A percentile compares a stretch with the other conserved stretches of the same genome.
Evolutionary conservation across 2,888 invertebrate species (phyloP).

Genomic region (Drosophila histrio): DNA sequence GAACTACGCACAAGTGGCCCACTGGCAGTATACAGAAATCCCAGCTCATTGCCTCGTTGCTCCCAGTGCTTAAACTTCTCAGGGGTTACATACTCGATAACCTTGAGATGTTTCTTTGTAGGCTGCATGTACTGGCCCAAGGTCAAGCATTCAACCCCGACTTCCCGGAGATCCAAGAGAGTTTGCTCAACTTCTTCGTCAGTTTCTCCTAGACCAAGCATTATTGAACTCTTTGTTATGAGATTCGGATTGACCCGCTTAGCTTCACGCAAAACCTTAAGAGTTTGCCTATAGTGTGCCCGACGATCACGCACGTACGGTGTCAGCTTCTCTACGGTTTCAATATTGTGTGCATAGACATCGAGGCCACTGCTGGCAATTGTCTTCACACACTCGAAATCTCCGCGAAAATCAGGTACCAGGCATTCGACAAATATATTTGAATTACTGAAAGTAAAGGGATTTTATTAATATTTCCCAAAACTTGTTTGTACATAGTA

Average conservation of each 20-base stretch:
- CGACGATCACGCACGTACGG: constrained; percentile 96
- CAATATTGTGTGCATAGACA: constrained; percentile 99
- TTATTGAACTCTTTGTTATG: constrained; percentile 98
- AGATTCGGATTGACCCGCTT: constrained; percentile 92
- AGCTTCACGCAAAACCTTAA: constrained; percentile 91
- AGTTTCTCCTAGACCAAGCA: constrained; percentile 97
- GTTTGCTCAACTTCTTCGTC: constrained; percentile 94
- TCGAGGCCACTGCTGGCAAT: constrained; percentile 94
- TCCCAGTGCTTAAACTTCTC: constrained; percentile 96
- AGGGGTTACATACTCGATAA: constrained; percentile 98
- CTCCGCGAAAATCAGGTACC: constrained; percentile 97
- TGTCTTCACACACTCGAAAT: constrained; percentile 88
- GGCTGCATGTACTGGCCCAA: constrained; percentile 99
- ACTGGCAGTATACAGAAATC: constrained; percentile 98
- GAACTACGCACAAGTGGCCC: constrained; percentile 98
- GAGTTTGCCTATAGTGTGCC: constrained; percentile 95
- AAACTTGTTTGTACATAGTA: neutral
- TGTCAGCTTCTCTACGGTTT: constrained; percentile 96
- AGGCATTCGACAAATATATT: constrained; percentile 97
- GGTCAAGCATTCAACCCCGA: constrained; percentile 97
- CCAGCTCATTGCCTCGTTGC: constrained; percentile 90
- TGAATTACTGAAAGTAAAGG: constrained; percentile 86
- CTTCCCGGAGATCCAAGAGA: constrained; percentile 91
- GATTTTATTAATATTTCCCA: neutral
- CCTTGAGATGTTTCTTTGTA: constrained; percentile 96